Conservation (phyloP, 2,888 invertebrate species). For the Taenaris catops region DNA sequence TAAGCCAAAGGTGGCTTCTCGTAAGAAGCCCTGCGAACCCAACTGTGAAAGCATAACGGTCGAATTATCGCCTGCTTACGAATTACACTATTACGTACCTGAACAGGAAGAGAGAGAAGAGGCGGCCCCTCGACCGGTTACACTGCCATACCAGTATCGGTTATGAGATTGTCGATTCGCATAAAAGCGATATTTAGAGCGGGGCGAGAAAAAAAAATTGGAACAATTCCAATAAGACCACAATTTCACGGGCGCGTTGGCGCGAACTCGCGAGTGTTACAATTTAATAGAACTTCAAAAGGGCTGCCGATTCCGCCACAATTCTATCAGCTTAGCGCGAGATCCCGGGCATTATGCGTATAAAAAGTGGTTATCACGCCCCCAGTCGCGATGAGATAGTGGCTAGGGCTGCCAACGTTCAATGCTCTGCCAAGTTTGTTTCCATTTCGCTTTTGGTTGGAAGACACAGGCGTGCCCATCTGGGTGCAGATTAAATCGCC, state of each 20-base stretch:
- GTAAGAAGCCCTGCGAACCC: constrained; percentile 34
- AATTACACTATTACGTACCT: constrained; percentile 65
- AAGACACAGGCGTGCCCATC: no score
- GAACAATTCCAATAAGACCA: constrained; percentile 70
- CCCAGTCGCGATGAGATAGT: constrained; percentile 18
- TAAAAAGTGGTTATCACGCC: constrained; percentile 74
- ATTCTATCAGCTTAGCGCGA: constrained; percentile 78
- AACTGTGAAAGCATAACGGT: constrained; percentile 49
- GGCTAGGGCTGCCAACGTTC: constrained; percentile 17
- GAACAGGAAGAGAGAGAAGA: constrained; percentile 57
- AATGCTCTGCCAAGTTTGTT: no score
- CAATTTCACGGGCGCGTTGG: constrained; percentile 74
- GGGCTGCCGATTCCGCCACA: constrained; percentile 75
- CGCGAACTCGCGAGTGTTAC: constrained; percentile 71
- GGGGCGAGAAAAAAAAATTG: constrained; percentile 49
- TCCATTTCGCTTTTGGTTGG: no score
- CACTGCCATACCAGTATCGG: constrained; percentile 30
- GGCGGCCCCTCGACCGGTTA: constrained; percentile 31
- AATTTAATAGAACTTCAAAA: constrained; percentile 79
- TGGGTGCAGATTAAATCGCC: no score
- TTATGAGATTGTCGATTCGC: constrained; percentile 8
- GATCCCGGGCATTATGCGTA: constrained; percentile 75
- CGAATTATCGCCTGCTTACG: constrained; percentile 61
- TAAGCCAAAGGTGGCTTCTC: constrained; percentile 6
- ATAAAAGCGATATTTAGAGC: no score